A percentile compares a stretch with the other conserved stretches of the same genome.
Conservation (phyloP, 2,113 vertebrate genomes). For the Dipodomys spectabilis region DNA sequence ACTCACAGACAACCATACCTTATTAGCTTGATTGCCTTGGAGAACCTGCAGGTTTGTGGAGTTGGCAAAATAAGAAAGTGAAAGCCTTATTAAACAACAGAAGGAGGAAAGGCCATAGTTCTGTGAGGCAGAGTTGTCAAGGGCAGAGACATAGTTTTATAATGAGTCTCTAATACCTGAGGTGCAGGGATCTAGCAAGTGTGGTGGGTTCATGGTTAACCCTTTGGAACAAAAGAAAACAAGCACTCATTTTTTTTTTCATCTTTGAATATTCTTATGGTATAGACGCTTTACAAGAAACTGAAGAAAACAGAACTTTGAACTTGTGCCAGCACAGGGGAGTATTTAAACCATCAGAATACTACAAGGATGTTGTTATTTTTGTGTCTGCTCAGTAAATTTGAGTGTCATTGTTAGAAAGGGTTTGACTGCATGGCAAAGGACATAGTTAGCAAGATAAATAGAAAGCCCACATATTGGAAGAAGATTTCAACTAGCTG, state of each 20-base stretch:
- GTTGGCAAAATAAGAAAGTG: neutral
- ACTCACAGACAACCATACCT: conserved; percentile 1
- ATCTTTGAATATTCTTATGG: neutral
- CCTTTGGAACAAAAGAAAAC: neutral
- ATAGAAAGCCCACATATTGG: too few species aligned
- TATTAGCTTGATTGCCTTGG: conserved; percentile 30
- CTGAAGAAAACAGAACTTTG: neutral
- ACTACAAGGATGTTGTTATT: neutral
- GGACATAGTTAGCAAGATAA: too few species aligned
- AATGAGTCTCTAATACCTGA: neutral
- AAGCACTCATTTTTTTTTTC: neutral
- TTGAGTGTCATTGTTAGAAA: conserved; percentile 29
- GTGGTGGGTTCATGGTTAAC: rapidly evolving
- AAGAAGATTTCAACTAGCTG: too few species aligned
- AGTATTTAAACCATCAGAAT: neutral
- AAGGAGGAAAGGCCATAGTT: neutral
- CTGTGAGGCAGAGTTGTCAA: neutral
- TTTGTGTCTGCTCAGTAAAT: neutral
- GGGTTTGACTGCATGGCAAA: too few species aligned
- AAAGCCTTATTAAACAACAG: neutral
- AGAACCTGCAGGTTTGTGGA: neutral
- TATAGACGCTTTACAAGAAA: conserved; percentile 3
- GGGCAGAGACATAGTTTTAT: neutral
- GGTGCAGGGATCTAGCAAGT: neutral
- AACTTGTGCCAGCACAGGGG: neutral